phyloP scores from a whole-genome alignment of 2,797 vertebrate genomes.

The Phrynocephalus vlangalii region DNA sequence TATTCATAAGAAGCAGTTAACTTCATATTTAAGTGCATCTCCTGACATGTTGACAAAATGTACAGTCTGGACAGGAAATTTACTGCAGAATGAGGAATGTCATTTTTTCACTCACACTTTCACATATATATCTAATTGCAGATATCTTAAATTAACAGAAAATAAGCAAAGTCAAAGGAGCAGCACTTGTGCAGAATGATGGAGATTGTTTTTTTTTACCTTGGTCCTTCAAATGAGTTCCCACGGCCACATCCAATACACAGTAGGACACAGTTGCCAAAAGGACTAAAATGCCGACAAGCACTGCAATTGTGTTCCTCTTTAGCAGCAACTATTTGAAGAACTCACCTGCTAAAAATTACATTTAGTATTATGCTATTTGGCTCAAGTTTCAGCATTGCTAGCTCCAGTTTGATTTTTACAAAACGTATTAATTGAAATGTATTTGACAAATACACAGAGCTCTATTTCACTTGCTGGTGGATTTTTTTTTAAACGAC shows the following conservation, averaged over 20 bases:
- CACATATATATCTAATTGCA: background rate
- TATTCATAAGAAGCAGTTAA: no score
- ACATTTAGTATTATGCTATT: background rate
- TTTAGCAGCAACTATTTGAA: background rate
- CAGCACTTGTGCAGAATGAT: background rate
- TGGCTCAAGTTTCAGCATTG: background rate
- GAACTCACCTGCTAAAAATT: background rate
- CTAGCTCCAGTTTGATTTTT: background rate
- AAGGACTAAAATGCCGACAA: background rate
- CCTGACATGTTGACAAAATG: background rate
- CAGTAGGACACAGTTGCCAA: background rate
- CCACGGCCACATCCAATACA: background rate
- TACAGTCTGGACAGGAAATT: background rate
- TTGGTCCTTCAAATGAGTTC: background rate
- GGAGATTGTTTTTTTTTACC: background rate
- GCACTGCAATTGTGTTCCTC: background rate
- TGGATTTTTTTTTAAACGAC: background rate
- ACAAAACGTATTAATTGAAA: background rate
- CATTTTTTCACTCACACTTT: background rate
- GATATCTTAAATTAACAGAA: background rate
- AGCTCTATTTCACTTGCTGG: background rate
- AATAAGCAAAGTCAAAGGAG: background rate
- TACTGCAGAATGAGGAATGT: background rate
- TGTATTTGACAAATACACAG: background rate
- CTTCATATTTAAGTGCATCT: background rate